phyloP scores from a whole-genome alignment of 2,888 invertebrate genomes.

The Yponomeuta malinellus region DNA sequence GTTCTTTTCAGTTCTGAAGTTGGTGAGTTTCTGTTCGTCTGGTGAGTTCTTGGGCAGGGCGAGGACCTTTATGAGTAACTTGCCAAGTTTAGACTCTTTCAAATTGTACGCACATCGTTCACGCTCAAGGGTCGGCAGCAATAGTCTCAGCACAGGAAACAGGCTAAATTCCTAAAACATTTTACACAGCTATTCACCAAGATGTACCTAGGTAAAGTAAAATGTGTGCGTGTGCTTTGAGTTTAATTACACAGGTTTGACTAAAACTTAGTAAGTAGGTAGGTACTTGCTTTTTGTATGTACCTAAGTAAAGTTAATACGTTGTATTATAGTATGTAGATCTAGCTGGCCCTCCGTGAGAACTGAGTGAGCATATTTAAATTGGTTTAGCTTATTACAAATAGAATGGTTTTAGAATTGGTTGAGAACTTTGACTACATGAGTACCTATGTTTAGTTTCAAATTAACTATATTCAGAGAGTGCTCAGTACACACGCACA shows the following conservation, averaged over 20 bases:
- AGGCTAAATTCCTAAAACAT: conserved; percentile 73
- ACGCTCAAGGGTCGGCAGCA: conserved; percentile 87
- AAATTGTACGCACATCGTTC: conserved; percentile 89
- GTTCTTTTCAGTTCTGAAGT: conserved; percentile 65
- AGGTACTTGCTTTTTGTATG: no score
- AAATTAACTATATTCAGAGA: neutral
- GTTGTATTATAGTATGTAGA: no score
- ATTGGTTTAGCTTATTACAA: no score
- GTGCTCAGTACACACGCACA: no score
- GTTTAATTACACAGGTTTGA: no score
- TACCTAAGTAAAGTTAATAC: no score
- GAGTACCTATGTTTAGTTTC: neutral
- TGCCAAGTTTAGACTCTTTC: conserved; percentile 84
- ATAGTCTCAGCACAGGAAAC: conserved; percentile 84
- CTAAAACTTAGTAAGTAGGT: no score
- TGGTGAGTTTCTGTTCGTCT: conserved; percentile 56
- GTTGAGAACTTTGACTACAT: neutral
- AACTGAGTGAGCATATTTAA: no score
- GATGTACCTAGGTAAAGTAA: no score
- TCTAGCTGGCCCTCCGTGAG: no score
- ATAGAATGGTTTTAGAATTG: no score
- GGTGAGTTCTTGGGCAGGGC: conserved; percentile 79
- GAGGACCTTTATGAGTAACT: conserved; percentile 83
- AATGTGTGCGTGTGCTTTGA: no score
- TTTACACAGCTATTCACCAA: neutral